phyloP scores from a whole-genome alignment of 2,797 vertebrate genomes.

The Chaenodraco wilsoni region DNA sequence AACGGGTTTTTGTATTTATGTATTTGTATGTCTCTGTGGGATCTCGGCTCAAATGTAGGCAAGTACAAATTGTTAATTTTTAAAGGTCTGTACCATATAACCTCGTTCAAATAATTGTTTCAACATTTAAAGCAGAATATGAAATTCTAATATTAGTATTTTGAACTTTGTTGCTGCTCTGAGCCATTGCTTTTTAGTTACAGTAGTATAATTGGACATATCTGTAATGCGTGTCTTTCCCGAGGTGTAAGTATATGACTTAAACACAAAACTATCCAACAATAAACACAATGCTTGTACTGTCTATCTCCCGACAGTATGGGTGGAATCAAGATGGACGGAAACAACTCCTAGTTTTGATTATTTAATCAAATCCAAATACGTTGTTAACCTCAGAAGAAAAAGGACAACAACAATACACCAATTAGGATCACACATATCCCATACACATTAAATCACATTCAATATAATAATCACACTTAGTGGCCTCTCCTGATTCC shows the following conservation, averaged over 20 bases:
- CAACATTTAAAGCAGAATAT: not conserved
- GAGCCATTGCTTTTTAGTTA: not conserved
- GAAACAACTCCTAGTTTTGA: too few relatives aligned
- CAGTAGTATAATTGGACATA: not conserved
- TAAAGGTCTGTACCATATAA: not conserved
- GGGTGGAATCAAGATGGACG: too few relatives aligned
- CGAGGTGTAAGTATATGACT: not conserved
- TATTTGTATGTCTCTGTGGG: not conserved
- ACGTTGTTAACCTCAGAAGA: too few relatives aligned
- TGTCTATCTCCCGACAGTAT: too few relatives aligned
- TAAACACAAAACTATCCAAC: not conserved
- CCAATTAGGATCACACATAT: too few relatives aligned
- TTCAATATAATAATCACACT: too few relatives aligned
- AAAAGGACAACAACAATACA: too few relatives aligned
- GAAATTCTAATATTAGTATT: not conserved
- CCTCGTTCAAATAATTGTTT: too few relatives aligned
- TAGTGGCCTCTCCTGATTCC: too few relatives aligned
- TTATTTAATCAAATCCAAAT: too few relatives aligned
- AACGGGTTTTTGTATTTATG: not conserved
- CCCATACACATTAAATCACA: too few relatives aligned
- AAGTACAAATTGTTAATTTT: not conserved
- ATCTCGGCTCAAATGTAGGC: constrained; percentile 1
- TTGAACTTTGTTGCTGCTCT: not conserved
- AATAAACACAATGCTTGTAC: not conserved
- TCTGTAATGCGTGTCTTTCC: not conserved